Evolutionary conservation across 2,888 invertebrate species (phyloP), one percentile per base, ranked within the genome.

Genomic region (Oxyteleia sp.): DNA sequence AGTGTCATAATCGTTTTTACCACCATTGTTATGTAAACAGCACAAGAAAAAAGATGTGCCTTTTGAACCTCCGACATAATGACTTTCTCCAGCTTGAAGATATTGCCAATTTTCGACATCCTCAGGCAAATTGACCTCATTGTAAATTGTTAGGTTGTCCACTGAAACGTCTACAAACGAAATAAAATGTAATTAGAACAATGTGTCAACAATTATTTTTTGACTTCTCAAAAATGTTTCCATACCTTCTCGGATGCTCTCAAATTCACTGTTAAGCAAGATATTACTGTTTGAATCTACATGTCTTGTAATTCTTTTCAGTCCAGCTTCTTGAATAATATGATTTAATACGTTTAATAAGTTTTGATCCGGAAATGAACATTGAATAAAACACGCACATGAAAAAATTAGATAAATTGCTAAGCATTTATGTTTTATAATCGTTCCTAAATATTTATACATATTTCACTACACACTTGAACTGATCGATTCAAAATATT

Each of bases 91-190:
- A 0, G 20, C 20, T 35, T 64, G 43, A 43, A 74, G 26, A 74
- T 74, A 43, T 32, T 63, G 61, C 72, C 72, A 74, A 63, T 74
- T 63, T 43, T 53, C 23, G 18, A 74, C n/a, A 53, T 18, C 74
- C 7, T 1, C 23, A 23, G 63, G 53, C 10, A 63, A 63, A 20
- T 74, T 51, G n/a, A 20, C 15, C 29, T 43, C 43, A 2, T 49
- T 26, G 8, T 49, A 35, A 49, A n/a, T n/a, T n/a, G 26, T 72
- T 49, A 61, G 13, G 26, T 49, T 23, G 29, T 71, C 16, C 10
- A 69, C 1, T 7, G 13, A 2, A 35, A 35, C 10, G 2, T 35
- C 35, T 35, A 35, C 3, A 35, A 35, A 10, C 5, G 10, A 35
- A 35, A 35, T 5, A 35, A 35, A 7, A 35, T 7, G 3, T 35